These are phyloP conservation scores for Dolichomitus sp. DNA, from an alignment of 2,888 invertebrate species.

Conservation along the genomic window DNA sequence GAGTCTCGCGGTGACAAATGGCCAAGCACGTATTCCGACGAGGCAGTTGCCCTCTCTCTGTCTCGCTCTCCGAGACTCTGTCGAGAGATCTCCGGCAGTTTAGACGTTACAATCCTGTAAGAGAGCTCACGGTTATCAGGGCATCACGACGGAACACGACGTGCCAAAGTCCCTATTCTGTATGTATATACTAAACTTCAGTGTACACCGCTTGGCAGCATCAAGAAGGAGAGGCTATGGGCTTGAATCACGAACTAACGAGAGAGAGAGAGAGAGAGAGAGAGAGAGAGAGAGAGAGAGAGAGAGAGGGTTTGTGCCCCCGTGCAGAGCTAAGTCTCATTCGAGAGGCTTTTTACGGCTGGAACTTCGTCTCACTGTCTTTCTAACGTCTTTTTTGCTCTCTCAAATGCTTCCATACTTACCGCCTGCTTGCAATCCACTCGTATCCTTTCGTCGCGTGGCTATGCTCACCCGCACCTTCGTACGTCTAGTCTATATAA, in stretches of 20 bases:
- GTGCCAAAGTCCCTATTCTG: conserved; percentile 65
- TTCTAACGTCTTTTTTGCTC: conserved; percentile 7
- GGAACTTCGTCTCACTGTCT: conserved; percentile 21
- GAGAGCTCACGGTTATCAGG: conserved; percentile 67
- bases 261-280: conserved; percentile 67
- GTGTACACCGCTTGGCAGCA: conserved; percentile 30
- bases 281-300: conserved; percentile 69
- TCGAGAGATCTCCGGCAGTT: conserved; percentile 54
- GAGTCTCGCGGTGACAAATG: conserved; percentile 70
- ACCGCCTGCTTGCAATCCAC: conserved; percentile 3
- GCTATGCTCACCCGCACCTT: conserved; percentile 19
- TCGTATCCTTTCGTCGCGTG: conserved; percentile 32
- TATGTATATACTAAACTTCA: conserved; percentile 36
- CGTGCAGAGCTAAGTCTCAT: conserved; percentile 62
- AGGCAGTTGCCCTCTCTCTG: conserved; percentile 14
- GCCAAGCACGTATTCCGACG: conserved; percentile 69
- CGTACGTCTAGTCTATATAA: conserved; percentile 9
- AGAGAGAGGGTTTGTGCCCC: conserved; percentile 70
- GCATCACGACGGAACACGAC: conserved; percentile 62
- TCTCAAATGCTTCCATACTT: not conserved
- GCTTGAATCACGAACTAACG: conserved; percentile 33
- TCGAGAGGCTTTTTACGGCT: conserved; percentile 43
- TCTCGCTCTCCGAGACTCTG: conserved; percentile 21
- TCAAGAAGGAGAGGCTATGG: conserved; percentile 46
- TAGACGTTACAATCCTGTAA: conserved; percentile 64